phyloP scores from a whole-genome alignment of 2,797 vertebrate genomes.

The Gastrophryne carolinensis region DNA sequence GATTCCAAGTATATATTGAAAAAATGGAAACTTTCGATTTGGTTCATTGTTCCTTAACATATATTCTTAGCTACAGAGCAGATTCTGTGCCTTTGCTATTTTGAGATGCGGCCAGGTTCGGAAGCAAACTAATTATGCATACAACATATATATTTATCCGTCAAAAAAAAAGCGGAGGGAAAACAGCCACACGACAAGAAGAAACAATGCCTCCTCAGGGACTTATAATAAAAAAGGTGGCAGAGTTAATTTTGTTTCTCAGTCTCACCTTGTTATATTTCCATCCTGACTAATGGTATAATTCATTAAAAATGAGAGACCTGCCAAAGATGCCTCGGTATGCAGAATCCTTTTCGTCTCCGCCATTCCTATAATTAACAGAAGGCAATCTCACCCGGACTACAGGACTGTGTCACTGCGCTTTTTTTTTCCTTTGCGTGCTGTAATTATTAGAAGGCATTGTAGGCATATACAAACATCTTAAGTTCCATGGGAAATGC shows the following conservation, averaged over 20 bases:
- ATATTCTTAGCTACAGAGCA: too few species aligned
- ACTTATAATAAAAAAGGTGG: neutral
- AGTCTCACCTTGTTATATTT: constrained; percentile 23
- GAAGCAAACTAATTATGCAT: too few species aligned
- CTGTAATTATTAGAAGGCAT: constrained; percentile 33
- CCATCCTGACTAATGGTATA: constrained; percentile 10
- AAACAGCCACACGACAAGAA: neutral
- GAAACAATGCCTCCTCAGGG: neutral
- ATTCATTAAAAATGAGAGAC: constrained; percentile 30
- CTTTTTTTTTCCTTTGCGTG: constrained; percentile 3
- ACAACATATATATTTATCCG: too few species aligned
- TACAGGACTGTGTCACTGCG: neutral
- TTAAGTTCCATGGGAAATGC: constrained; percentile 29
- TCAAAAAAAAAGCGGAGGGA: too few species aligned
- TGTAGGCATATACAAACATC: constrained; percentile 25
- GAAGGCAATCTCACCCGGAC: constrained; percentile 12
- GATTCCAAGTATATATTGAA: too few species aligned
- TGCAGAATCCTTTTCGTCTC: neutral
- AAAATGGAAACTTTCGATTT: too few species aligned
- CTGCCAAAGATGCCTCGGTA: neutral
- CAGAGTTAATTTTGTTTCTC: constrained; percentile 5
- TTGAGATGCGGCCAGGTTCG: too few species aligned
- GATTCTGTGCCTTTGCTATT: too few species aligned
- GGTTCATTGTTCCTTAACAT: too few species aligned
- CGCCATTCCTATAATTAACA: constrained; percentile 34